These are phyloP conservation scores for Mesocricetus auratus DNA, from an alignment of 2,113 vertebrate genomes.

Conservation along the genomic window DNA sequence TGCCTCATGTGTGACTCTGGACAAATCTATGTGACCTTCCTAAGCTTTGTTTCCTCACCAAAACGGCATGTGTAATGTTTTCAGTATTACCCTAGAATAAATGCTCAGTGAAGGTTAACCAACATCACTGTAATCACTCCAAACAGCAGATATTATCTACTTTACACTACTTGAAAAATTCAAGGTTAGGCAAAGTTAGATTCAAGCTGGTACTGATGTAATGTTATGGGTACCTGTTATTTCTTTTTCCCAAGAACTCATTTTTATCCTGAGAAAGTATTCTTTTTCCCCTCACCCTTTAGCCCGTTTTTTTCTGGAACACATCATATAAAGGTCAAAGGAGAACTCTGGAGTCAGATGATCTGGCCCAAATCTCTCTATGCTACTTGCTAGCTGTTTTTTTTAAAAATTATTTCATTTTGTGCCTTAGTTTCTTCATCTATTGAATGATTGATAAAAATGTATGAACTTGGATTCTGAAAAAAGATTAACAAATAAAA, in stretches of 20 bases:
- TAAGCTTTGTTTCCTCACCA: background rate
- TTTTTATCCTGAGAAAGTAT: background rate
- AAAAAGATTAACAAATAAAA: slow-evolving; percentile 30
- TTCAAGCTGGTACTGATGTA: background rate
- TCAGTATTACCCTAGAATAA: background rate
- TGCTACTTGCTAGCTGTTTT: background rate
- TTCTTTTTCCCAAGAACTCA: background rate
- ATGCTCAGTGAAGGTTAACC: background rate
- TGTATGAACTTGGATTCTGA: background rate
- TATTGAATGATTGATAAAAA: slow-evolving; percentile 17
- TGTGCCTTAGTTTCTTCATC: slow-evolving; percentile 6
- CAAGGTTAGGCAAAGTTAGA: background rate
- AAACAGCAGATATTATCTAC: background rate
- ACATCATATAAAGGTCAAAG: background rate
- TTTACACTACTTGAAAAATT: background rate
- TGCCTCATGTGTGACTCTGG: background rate
- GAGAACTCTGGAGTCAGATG: background rate
- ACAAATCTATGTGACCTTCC: background rate
- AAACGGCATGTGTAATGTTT: background rate
- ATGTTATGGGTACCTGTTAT: background rate
- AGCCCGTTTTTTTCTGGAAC: background rate
- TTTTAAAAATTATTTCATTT: background rate
- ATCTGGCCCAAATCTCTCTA: background rate
- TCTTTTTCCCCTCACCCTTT: too few species aligned
- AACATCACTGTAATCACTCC: background rate